Conservation (phyloP, 1,140 invertebrate species). For the Ooceraea biroi region DNA sequence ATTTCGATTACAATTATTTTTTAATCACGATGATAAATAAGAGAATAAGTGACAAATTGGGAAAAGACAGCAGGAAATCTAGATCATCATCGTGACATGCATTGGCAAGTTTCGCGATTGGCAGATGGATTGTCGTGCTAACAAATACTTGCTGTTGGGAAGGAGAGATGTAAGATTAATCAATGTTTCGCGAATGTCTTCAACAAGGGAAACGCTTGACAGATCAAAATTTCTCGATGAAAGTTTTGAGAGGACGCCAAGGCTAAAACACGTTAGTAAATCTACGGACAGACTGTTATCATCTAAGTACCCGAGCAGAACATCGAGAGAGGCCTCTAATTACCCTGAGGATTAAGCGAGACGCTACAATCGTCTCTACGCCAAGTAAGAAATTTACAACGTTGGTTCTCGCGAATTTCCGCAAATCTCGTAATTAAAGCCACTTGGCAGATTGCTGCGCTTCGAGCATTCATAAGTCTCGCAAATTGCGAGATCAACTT, state of each 20-base stretch:
- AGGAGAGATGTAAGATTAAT: background rate
- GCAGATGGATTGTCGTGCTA: slow-evolving; percentile 7
- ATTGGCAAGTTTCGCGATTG: background rate
- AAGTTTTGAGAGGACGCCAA: background rate
- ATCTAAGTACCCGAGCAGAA: slow-evolving; percentile 4
- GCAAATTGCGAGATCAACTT: slow-evolving; percentile 48
- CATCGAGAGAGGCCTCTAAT: slow-evolving; percentile 53
- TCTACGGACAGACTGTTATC: slow-evolving; percentile 42
- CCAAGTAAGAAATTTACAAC: slow-evolving; percentile 52
- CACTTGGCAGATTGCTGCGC: slow-evolving; percentile 39
- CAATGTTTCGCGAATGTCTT: slow-evolving; percentile 28
- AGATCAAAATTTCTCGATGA: slow-evolving; percentile 39
- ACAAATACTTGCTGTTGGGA: background rate
- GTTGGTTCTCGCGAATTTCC: slow-evolving; percentile 36
- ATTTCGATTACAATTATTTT: background rate
- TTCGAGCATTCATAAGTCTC: slow-evolving; percentile 53
- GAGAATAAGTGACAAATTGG: background rate
- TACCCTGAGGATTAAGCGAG: slow-evolving; percentile 43
- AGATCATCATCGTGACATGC: background rate
- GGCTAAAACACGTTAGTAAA: slow-evolving; percentile 57
- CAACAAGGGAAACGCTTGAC: slow-evolving; percentile 13
- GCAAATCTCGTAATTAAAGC: slow-evolving; percentile 60
- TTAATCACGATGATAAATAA: background rate
- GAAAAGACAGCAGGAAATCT: background rate
- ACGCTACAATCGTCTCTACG: slow-evolving; percentile 41